Conservation (phyloP, 1,140 invertebrate species). For the Drosophila ogumai region DNA sequence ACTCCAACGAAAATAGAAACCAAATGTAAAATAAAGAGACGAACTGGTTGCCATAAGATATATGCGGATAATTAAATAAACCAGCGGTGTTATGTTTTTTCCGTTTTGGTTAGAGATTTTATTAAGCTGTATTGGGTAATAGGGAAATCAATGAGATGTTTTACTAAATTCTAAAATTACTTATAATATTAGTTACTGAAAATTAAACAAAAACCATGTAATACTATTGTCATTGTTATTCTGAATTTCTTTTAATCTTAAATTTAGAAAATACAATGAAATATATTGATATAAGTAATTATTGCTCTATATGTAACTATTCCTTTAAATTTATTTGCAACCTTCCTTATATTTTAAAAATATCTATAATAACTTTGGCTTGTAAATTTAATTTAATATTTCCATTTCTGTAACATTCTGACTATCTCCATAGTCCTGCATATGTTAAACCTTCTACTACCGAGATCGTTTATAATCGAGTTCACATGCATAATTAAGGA, state of each 20-base stretch:
- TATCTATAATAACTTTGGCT: not conserved
- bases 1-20: not conserved
- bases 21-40: conserved; percentile 19
- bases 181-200: not conserved
- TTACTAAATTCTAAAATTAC: not conserved
- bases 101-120: not conserved
- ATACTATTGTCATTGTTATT: too few species aligned
- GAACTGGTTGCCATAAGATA: not conserved
- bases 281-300: not conserved
- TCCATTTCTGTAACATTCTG: not conserved
- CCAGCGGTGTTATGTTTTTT: not conserved
- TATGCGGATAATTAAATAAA: not conserved
- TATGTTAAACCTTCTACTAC: conserved; percentile 19
- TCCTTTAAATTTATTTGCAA: not conserved
- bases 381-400: not conserved
- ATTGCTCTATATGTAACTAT: too few species aligned
- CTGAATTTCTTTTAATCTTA: not conserved
- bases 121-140: not conserved
- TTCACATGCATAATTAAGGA: conserved; percentile 40
- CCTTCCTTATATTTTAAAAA: not conserved
- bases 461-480: conserved; percentile 26
- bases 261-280: not conserved
- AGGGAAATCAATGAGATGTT: not conserved
- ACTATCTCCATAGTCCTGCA: not conserved
- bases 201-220: too few species aligned